Evolutionary conservation across 2,113 vertebrate species (phyloP), one percentile per base, ranked within the genome.

Genomic region (Melanotaenia duboulayi): DNA sequence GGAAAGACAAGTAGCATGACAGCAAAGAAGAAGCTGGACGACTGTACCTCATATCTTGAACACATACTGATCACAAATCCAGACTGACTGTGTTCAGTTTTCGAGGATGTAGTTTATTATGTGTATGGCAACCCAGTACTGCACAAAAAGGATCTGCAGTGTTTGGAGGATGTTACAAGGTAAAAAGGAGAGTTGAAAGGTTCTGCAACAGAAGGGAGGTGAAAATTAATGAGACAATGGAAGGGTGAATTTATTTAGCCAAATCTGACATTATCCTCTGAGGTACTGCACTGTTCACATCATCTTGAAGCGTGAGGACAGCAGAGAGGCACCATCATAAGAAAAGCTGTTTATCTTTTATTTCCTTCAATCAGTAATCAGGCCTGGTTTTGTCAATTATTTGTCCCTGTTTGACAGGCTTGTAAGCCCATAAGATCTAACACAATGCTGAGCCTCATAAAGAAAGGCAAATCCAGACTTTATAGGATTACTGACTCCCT

Each of bases 401-500:
- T 91, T 87, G 81, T 87, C 71, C 79, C 71, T 80, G 67, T 91
- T 86, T 87, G 89, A 84, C 80, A 83, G 39, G 63, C 71, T 71
- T 25, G 32, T 91, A 93, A 93, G 86, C 87, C 83, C 60, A 35
- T 74, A 75, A 75, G 71, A 91, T 92, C 67, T 77, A 80, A 77
- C 71, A 88, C 79, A 90, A 88, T 87, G 58, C 75, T 46, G 81
- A 85, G 72, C 70, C 67, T 85, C 66, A 75, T 81, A 83, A 93
- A 90, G 85, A 86, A 90, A 90, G 69, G 83, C 79, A 84, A 91
- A 90, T 87, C 86, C 89, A 89, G 80, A 89, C 82, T 91, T 92
- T 90, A 92, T 86, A 78, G 92, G 92, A 94, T 93, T 93, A 94
- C 79, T 13, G 66, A 76, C 81, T 86, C 66, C 65, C 79, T 87